A percentile compares a stretch with the other conserved stretches of the same genome.
These are phyloP conservation scores for Pagrus major DNA, from an alignment of 2,113 vertebrate genomes.

Conservation along the genomic window DNA sequence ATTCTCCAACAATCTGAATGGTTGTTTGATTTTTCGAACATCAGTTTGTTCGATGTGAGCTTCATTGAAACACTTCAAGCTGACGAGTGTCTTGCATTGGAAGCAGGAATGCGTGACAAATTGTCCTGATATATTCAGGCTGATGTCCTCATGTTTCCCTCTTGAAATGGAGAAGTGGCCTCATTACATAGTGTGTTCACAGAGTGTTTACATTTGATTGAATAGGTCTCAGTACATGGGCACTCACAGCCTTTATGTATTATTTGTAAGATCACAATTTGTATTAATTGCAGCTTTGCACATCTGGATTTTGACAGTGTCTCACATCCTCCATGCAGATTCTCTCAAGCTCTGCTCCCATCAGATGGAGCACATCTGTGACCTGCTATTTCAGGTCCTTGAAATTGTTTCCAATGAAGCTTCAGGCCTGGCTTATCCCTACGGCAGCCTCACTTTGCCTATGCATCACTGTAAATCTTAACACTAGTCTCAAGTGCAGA, in stretches of 20 bases:
- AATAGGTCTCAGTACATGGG: too few relatives aligned
- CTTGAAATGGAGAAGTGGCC: neutral
- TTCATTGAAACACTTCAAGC: neutral
- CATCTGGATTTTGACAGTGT: neutral
- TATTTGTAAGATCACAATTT: neutral
- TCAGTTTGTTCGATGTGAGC: too few relatives aligned
- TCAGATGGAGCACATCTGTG: neutral
- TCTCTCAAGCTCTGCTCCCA: neutral
- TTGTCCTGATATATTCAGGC: slow-evolving; percentile 3
- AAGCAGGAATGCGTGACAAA: neutral
- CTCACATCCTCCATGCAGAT: neutral
- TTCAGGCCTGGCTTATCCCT: neutral
- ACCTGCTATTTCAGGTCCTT: neutral
- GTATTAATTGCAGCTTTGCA: too few relatives aligned
- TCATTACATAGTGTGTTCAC: neutral
- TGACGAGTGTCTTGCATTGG: neutral
- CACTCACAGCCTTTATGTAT: too few relatives aligned
- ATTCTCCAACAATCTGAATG: too few relatives aligned
- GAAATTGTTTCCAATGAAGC: neutral
- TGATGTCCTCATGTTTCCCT: neutral
- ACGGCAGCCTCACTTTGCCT: neutral
- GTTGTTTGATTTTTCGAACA: too few relatives aligned
- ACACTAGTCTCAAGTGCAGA: too few relatives aligned
- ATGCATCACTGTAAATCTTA: too few relatives aligned
- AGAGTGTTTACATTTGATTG: too few relatives aligned